Percentiles rank a stretch among this genome's conserved stretches.
Conservation (phyloP, 2,113 vertebrate genomes). For the Trogon surrucura region DNA sequence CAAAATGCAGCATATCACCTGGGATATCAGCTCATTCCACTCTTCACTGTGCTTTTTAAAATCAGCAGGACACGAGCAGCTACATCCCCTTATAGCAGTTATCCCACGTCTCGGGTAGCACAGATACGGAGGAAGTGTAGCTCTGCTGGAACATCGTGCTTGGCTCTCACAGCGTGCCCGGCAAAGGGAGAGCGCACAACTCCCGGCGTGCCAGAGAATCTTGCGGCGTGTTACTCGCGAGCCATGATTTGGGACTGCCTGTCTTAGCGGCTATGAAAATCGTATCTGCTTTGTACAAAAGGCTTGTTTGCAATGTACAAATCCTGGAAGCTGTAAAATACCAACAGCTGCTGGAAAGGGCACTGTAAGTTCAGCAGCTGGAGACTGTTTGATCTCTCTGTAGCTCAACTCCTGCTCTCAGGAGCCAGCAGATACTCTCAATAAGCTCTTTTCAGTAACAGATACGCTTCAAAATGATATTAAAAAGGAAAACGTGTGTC, state of each 20-base stretch:
- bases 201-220: not conserved
- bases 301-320: not conserved
- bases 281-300: conserved; percentile 23
- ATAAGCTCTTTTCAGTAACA: conserved; percentile 32
- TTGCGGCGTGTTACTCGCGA: not conserved
- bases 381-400: conserved; percentile 47
- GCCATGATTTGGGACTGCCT: not conserved
- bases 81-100: not conserved
- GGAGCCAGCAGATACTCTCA: conserved; percentile 41
- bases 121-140: rapidly evolving
- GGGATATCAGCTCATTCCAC: not conserved
- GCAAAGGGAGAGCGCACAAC: not conserved
- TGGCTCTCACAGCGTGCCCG: rapidly evolving
- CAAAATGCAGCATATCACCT: not conserved
- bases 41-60: not conserved
- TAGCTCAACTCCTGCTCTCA: conserved; percentile 39
- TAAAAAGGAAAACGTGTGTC: conserved; percentile 15
- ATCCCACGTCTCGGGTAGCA: not conserved
- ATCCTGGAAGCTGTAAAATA: conserved; percentile 43
- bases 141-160: not conserved
- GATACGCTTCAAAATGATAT: conserved; percentile 21
- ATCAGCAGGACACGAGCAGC: not conserved
- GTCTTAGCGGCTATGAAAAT: not conserved
- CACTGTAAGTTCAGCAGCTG: conserved; percentile 55
- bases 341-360: conserved; percentile 45